phyloP scores from a whole-genome alignment of 2,797 vertebrate genomes.

The Furcifer pardalis region DNA sequence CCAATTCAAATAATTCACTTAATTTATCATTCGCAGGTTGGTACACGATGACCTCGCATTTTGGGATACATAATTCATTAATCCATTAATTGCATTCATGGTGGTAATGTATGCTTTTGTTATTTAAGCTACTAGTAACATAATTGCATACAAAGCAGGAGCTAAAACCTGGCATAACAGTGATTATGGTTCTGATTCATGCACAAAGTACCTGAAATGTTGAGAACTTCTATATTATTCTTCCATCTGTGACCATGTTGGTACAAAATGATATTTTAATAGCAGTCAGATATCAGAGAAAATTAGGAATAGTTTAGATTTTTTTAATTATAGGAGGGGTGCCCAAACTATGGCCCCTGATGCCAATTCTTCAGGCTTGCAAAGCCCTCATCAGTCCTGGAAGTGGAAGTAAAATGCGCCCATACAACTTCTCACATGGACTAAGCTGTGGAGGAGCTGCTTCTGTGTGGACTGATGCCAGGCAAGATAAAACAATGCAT shows the following conservation, averaged over 20 bases:
- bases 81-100: conserved; percentile 25
- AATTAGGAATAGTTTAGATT: no score
- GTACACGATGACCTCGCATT: conserved; percentile 21
- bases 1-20: conserved; percentile 20
- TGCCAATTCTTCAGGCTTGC: no score
- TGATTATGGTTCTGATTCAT: neutral
- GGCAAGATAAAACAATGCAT: no score
- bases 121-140: neutral
- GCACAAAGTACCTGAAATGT: neutral
- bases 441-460: no score
- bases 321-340: no score
- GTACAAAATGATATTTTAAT: neutral
- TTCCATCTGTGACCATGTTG: neutral
- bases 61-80: conserved; percentile 23
- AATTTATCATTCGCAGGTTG: conserved; percentile 32
- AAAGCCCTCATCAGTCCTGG: no score
- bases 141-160: neutral
- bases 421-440: no score
- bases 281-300: no score
- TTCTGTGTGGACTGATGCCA: no score
- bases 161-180: neutral
- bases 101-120: conserved; percentile 2
- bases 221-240: neutral
- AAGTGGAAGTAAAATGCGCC: no score
- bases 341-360: no score